Base-by-base conservation (phyloP, 2,113 vertebrate genomes). In the Chaenogobius annularis region DNA sequence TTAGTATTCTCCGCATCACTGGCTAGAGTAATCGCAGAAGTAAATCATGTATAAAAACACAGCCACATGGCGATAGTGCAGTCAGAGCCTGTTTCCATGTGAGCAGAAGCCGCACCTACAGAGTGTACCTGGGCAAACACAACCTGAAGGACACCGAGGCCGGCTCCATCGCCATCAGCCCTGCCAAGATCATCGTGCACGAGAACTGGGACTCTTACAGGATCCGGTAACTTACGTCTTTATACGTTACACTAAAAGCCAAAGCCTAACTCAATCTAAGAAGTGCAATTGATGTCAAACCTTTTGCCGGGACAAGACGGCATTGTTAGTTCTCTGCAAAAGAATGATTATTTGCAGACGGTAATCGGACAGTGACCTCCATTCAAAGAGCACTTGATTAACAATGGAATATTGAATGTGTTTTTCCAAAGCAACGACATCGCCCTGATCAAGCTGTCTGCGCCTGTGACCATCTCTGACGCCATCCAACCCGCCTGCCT, bases 391-490 rank as follows among this genome's bases (percentile, higher is more conserved):
- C n/a, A n/a, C n/a, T n/a, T n/a, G n/a, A n/a, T n/a, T n/a, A n/a
- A n/a, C n/a, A n/a, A n/a, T n/a, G n/a, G n/a, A n/a, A n/a, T n/a
- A n/a, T n/a, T 0, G 4, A 26, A 11, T 58, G 7, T 58, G 3
- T 58, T 26, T 0, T 44, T 23, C 17, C 73, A 10, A 78, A 98
- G 97, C 73, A 97, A 98, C 0, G 96, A 98, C 90, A 95, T 98
- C 0, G 97, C 96, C 69, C 90, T 98, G 82, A 83, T 98, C 88
- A 98, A 98, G 88, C 92, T 98, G 70, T 37, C 74, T 0, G 59
- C 90, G 20, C 82, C 84, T 0, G 95, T 95, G 54, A 0, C 64
- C 10, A 3, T 90, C 65, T 91, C 82, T 0, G 70, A 93, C 20
- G 63, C 55, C 56, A 90, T 98, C 89, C 91, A 85, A 75, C 5